Conservation (phyloP, 92 coral and sea anemone genomes). For the Zoanthus solanderi region DNA sequence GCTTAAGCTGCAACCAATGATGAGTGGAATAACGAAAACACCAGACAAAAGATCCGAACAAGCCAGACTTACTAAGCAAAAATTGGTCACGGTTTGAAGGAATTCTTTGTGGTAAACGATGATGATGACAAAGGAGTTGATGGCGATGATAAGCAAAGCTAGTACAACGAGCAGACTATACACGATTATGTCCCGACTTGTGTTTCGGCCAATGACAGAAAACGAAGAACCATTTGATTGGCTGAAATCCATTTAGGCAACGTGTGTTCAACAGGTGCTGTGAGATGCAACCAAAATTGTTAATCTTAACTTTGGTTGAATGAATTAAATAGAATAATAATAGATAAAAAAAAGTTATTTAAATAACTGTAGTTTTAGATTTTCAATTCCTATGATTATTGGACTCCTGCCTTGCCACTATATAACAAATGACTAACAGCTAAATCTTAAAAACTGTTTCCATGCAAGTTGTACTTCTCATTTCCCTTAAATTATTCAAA, state of each 20-base stretch:
- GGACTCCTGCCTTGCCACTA: too few species aligned
- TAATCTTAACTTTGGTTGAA: too few species aligned
- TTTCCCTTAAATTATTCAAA: too few species aligned
- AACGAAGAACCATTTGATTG: conserved; percentile 10
- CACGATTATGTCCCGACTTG: neutral
- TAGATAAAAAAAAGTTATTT: too few species aligned
- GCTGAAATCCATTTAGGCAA: conserved; percentile 7
- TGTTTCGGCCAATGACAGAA: neutral
- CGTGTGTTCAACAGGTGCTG: neutral
- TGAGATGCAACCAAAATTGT: neutral
- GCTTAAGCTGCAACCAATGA: conserved; percentile 64
- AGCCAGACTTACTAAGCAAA: conserved; percentile 81
- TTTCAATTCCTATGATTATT: too few species aligned
- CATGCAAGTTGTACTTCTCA: too few species aligned
- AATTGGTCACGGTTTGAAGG: conserved; percentile 72
- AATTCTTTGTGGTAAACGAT: conserved; percentile 55
- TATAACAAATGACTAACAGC: too few species aligned
- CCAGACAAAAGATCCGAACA: conserved; percentile 77
- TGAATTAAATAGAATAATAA: too few species aligned
- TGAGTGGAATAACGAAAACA: conserved; percentile 68
- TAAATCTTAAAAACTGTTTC: too few species aligned
- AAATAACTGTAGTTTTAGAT: too few species aligned
- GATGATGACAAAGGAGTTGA: conserved; percentile 71
- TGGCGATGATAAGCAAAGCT: conserved; percentile 53
- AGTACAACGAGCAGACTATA: conserved; percentile 31